Conservation (phyloP, 2,113 vertebrate species). For the Peromyscus californicus region DNA sequence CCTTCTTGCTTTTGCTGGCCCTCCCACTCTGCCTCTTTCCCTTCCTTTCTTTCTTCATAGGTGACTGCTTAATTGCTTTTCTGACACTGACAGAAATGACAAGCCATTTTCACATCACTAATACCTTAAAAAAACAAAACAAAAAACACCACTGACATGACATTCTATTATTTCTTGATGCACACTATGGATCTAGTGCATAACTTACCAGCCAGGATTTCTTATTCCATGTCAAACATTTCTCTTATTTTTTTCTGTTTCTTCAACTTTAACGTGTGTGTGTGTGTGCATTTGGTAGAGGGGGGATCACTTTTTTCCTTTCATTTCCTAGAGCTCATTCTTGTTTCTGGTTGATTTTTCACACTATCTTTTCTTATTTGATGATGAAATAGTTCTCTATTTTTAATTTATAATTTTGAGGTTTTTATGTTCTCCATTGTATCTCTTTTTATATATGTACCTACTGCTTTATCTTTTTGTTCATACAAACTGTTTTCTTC, state of each 20-base stretch:
- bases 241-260: constrained; percentile 24
- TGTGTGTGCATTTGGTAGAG: not conserved
- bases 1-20: not conserved
- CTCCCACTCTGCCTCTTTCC: not conserved
- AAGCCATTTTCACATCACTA: constrained; percentile 10
- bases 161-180: constrained; percentile 43
- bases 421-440: not conserved
- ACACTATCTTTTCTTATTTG: not conserved
- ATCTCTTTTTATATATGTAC: not conserved
- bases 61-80: constrained; percentile 23
- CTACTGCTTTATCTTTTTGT: constrained; percentile 4
- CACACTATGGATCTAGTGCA: not conserved
- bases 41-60: not conserved
- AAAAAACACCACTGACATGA: not conserved
- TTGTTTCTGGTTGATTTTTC: constrained; percentile 2
- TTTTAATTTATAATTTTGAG: constrained; percentile 27
- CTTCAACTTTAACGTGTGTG: not conserved
- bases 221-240: constrained; percentile 24
- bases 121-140: not conserved
- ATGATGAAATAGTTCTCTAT: constrained; percentile 19
- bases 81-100: constrained; percentile 40
- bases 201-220: not conserved
- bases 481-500: constrained; percentile 7
- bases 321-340: constrained; percentile 38
- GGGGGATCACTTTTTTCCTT: not conserved